Evolutionary conservation across 2,113 vertebrate species (phyloP).

Genomic region (Amblyornis subalaris): DNA sequence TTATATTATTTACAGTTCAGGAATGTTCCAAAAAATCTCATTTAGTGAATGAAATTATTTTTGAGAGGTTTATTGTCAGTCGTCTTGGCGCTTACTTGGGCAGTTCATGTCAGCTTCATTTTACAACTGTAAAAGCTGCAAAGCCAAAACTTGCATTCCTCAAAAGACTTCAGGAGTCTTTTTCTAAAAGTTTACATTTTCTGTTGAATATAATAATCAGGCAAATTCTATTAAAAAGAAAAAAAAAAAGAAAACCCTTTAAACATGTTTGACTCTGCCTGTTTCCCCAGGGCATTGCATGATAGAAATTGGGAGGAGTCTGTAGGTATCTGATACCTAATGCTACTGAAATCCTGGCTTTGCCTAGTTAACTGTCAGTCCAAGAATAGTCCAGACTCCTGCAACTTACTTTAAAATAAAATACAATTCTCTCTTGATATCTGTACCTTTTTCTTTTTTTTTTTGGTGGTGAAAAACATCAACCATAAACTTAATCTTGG

Average conservation of each 20-base stretch:
- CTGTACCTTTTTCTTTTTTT: background rate
- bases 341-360: background rate
- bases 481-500: background rate
- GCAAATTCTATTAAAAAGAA: background rate
- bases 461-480: background rate
- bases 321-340: background rate
- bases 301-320: background rate
- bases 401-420: background rate
- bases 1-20: constrained; percentile 47
- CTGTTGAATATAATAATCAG: background rate
- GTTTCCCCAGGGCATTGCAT: background rate
- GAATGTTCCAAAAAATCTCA: constrained; percentile 32
- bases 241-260: background rate
- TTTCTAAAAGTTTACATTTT: background rate
- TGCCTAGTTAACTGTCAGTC: background rate
- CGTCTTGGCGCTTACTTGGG: background rate
- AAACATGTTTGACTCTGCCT: background rate
- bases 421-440: background rate
- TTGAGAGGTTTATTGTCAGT: constrained; percentile 19
- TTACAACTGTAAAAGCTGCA: background rate
- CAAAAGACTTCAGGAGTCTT: background rate
- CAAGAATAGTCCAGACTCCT: background rate
- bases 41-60: constrained; percentile 44
- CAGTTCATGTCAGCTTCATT: background rate
- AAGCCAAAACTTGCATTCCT: background rate